Conservation (phyloP, 2,888 invertebrate species). For the Pherbina coryleti region DNA sequence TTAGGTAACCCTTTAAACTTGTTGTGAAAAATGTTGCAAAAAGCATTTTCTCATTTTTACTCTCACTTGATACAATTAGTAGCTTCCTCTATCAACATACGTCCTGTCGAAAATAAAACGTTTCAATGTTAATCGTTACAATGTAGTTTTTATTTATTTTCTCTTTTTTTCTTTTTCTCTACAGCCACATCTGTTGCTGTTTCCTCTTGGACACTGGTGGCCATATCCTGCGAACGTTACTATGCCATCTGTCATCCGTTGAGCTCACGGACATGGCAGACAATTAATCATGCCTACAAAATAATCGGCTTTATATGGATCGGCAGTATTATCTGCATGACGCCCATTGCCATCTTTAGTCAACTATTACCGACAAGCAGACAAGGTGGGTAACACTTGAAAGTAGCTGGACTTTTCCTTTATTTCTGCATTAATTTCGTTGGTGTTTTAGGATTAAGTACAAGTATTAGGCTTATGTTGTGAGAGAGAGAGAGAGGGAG, state of each 20-base stretch:
- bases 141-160: not conserved
- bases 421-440: no score
- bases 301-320: constrained; percentile 78
- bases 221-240: constrained; percentile 83
- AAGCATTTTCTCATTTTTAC: no score
- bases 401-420: not conserved
- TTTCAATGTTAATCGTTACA: not conserved
- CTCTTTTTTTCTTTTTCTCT: constrained; percentile 18
- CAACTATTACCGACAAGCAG: constrained; percentile 73
- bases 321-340: constrained; percentile 76
- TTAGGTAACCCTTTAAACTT: no score
- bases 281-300: constrained; percentile 79
- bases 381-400: constrained; percentile 56
- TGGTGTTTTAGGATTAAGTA: no score
- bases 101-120: no score
- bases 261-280: constrained; percentile 82
- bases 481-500: no score
- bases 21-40: no score
- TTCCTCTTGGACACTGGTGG: constrained; percentile 82
- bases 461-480: no score
- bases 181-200: constrained; percentile 82
- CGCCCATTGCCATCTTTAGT: constrained; percentile 75
- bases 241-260: constrained; percentile 84
- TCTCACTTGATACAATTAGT: no score
- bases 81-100: no score